These are phyloP conservation scores for Macquaria ambigua DNA, from an alignment of 2,113 vertebrate genomes.

Conservation along the genomic window DNA sequence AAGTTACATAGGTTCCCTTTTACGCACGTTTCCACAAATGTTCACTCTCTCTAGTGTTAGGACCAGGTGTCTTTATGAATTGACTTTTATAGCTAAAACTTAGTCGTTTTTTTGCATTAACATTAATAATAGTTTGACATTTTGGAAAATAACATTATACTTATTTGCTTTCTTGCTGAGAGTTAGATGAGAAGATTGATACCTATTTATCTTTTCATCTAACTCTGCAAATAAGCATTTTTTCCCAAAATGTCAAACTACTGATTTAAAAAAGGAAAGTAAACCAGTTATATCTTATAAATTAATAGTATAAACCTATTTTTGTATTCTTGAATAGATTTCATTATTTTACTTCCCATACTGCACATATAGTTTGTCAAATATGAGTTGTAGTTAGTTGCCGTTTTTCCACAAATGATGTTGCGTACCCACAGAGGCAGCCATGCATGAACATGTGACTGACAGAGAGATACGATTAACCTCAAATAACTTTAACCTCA, in stretches of 20 bases:
- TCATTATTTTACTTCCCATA: background rate
- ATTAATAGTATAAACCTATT: background rate
- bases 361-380: background rate
- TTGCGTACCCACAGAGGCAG: background rate
- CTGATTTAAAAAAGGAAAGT: background rate
- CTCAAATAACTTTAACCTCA: constrained; percentile 30
- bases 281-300: background rate
- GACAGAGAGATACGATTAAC: constrained; percentile 42
- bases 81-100: no score
- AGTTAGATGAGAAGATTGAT: no score
- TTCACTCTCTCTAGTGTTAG: no score
- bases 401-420: background rate
- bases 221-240: background rate
- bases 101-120: no score
- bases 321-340: background rate
- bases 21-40: no score
- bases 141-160: no score
- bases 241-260: background rate
- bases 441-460: constrained; percentile 38
- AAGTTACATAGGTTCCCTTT: no score
- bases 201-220: background rate
- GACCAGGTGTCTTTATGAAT: no score
- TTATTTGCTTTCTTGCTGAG: no score
- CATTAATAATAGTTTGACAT: no score
- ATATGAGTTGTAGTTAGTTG: background rate